Conservation (phyloP, 2,888 invertebrate genomes). For the Tridacna gigas region DNA sequence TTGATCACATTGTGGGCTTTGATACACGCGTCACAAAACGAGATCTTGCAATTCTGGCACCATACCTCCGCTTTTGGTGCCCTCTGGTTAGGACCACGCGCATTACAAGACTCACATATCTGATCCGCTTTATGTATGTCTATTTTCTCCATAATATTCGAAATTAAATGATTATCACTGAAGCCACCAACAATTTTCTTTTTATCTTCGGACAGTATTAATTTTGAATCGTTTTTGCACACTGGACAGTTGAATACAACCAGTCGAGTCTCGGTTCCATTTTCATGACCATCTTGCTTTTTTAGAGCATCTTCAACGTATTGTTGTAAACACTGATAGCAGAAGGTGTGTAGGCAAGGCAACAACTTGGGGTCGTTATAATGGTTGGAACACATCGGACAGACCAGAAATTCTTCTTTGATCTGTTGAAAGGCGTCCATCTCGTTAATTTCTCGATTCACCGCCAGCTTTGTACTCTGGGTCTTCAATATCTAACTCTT, state of each 20-base stretch:
- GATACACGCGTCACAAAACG: slow-evolving; percentile 70
- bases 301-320: slow-evolving; percentile 47
- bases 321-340: slow-evolving; percentile 60
- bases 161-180: slow-evolving; percentile 69
- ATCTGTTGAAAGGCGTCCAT: slow-evolving; percentile 71
- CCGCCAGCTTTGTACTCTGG: not conserved
- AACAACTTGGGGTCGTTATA: slow-evolving; percentile 67
- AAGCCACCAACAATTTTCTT: slow-evolving; percentile 61
- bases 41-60: slow-evolving; percentile 71
- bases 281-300: slow-evolving; percentile 13
- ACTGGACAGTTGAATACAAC: slow-evolving; percentile 66
- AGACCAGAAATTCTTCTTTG: slow-evolving; percentile 68
- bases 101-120: slow-evolving; percentile 68
- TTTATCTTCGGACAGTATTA: slow-evolving; percentile 61
- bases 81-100: slow-evolving; percentile 50
- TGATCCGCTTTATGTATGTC: slow-evolving; percentile 66
- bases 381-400: slow-evolving; percentile 67
- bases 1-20: slow-evolving; percentile 72
- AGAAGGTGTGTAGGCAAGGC: slow-evolving; percentile 70
- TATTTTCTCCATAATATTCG: slow-evolving; percentile 69
- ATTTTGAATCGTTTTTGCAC: slow-evolving; percentile 63
- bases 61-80: slow-evolving; percentile 67
- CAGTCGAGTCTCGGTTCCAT: slow-evolving; percentile 23
- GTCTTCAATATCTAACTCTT: not conserved
- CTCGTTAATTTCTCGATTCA: not conserved